Evolutionary conservation across 2,113 vertebrate species (phyloP).

Genomic region (Megaleporinus macrocephalus): DNA sequence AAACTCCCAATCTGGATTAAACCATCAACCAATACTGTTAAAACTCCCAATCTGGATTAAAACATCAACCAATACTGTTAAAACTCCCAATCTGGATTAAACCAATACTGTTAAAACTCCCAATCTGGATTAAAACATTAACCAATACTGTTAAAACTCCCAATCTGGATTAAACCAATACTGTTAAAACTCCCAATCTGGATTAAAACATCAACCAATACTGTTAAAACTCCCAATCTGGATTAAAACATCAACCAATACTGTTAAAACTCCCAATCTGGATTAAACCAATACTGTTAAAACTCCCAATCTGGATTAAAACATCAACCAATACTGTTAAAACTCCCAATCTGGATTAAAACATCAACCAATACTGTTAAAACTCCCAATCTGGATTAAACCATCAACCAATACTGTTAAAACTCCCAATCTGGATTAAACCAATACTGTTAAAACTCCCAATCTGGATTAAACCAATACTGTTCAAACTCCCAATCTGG

Average conservation of each 20-base stretch:
- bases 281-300: background rate
- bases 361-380: too few species aligned
- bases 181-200: too few species aligned
- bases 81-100: background rate
- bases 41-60: background rate
- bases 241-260: background rate
- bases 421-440: background rate
- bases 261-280: background rate
- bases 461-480: too few species aligned
- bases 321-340: too few species aligned
- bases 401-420: too few species aligned
- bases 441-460: background rate
- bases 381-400: too few species aligned
- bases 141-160: too few species aligned
- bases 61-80: background rate
- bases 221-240: background rate
- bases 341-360: conserved; percentile 97
- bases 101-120: background rate
- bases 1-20: too few species aligned
- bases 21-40: background rate
- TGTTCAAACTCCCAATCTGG: too few species aligned
- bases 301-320: background rate
- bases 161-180: background rate
- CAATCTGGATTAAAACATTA: background rate
- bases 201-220: too few species aligned